These are phyloP conservation scores for Triplophysa tibetana DNA, from an alignment of 2,113 vertebrate species.

Conservation along the genomic window DNA sequence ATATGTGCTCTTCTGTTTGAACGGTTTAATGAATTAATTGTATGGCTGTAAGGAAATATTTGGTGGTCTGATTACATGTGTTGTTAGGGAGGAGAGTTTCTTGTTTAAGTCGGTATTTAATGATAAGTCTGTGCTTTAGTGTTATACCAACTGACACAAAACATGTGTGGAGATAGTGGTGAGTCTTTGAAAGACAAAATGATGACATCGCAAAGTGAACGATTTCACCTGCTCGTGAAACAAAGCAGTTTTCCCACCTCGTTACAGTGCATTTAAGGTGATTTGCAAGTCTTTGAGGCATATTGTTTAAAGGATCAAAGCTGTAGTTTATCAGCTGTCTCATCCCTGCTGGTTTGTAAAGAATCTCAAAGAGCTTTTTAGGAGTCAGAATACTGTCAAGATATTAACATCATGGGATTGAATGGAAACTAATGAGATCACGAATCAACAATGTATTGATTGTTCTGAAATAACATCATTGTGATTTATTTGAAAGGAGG, in stretches of 20 bases:
- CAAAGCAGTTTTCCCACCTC: too few species aligned
- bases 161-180: background rate
- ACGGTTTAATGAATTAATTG: constrained; percentile 46
- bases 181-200: background rate
- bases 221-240: background rate
- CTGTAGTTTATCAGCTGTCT: background rate
- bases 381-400: background rate
- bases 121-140: constrained; percentile 1
- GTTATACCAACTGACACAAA: background rate
- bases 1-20: constrained; percentile 23
- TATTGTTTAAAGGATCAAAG: too few species aligned
- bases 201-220: background rate
- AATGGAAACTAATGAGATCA: background rate
- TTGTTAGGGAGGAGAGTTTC: constrained; percentile 30
- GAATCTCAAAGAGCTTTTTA: background rate
- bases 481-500: background rate
- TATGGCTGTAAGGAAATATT: constrained; percentile 38
- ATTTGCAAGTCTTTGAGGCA: background rate
- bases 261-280: background rate
- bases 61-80: constrained; percentile 40
- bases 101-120: constrained; percentile 36
- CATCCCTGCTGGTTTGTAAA: too few species aligned
- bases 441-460: background rate
- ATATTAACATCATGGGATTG: background rate
- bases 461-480: background rate